A percentile compares a stretch with the other conserved stretches of the same genome.
Conservation (phyloP, 1,140 invertebrate species). For the Listronotus bonariensis region DNA sequence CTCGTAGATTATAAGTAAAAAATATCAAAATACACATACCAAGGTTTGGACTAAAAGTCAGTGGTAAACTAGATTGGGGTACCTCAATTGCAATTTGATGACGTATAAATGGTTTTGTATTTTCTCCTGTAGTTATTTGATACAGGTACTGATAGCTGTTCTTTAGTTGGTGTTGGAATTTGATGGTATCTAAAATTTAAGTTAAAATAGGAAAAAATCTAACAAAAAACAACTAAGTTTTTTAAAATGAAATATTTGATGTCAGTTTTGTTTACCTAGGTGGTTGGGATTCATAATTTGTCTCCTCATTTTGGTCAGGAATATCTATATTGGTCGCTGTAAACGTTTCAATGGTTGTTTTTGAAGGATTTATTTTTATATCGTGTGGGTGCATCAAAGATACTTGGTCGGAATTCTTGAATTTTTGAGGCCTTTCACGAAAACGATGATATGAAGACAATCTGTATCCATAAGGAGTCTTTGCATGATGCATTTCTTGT, state of each 20-base stretch:
- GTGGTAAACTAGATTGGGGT: slow-evolving; percentile 16
- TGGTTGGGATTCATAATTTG: slow-evolving; percentile 9
- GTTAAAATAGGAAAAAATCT: too few species aligned
- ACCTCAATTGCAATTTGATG: slow-evolving; percentile 35
- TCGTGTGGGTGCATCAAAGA: slow-evolving; percentile 2
- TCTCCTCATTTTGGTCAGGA: slow-evolving; percentile 13
- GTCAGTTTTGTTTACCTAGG: slow-evolving; percentile 7
- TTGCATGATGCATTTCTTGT: slow-evolving; percentile 23
- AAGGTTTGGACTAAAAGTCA: slow-evolving; percentile 1
- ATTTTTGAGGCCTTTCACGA: slow-evolving; percentile 24
- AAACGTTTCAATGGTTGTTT: slow-evolving; percentile 52
- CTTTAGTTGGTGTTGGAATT: slow-evolving; percentile 4
- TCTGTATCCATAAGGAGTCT: slow-evolving; percentile 23
- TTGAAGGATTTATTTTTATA: slow-evolving; percentile 40
- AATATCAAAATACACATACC: too few species aligned
- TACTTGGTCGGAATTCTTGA: slow-evolving; percentile 2
- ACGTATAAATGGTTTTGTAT: slow-evolving; percentile 22
- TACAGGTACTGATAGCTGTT: neutral
- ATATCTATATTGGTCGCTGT: slow-evolving; percentile 51
- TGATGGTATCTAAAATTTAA: slow-evolving; percentile 20
- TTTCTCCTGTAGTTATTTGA: slow-evolving; percentile 10
- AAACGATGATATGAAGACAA: slow-evolving; percentile 17
- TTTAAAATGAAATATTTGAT: too few species aligned
- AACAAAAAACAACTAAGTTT: too few species aligned
- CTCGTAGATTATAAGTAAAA: too few species aligned